Evolutionary conservation across 2,888 invertebrate genomes (phyloP), one percentile per base, ranked within the genome.

Genomic region (Caenorhabditis zanzibari): DNA sequence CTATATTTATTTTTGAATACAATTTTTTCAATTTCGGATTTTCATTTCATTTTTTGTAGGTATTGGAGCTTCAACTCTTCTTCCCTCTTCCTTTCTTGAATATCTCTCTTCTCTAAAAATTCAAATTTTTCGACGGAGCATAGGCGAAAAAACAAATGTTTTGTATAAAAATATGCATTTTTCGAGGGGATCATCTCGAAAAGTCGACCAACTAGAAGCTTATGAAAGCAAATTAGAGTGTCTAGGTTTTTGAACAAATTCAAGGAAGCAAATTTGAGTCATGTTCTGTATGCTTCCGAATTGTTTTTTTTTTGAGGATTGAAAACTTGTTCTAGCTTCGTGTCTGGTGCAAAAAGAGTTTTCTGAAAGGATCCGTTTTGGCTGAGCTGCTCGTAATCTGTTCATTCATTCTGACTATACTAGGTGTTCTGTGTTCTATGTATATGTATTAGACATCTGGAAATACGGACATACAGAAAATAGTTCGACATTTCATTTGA

Each of bases 141-240:
- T 22, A 41, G 19, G 61, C 41, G 41, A 16, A 61, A 61, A 61
- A 61, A 61, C 61, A 61, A 61, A 35, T 41, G 61, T 61, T 61
- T 22, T 41, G 61, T 41, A 41, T 41, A 38, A 38, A 59, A 38
- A 35, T 58, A 58, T 58, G 22, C 32, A 35, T 22, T 41, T 61
- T 61, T 41, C 24, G 19, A 61, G 61, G n/a, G 41, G 61, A 41
- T 61, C 61, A 61, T 61, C 41, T 14, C 22, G 61, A 19, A 61
- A 61, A 61, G 38, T 26, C 61, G 14, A 10, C 16, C 32, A 32
- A 32, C 16, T 32, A 35, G 28, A 16, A 38, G 61, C 41, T 59
- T 5, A 38, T 3, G 41, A 61, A 59, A 61, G 61, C 41, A 61
- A 24, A 24, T 61, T 61, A 4, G 19, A 5, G 24, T 41, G 44